Evolutionary conservation across 1,140 invertebrate genomes (phyloP).

Genomic region (Cryptotermes secundus): DNA sequence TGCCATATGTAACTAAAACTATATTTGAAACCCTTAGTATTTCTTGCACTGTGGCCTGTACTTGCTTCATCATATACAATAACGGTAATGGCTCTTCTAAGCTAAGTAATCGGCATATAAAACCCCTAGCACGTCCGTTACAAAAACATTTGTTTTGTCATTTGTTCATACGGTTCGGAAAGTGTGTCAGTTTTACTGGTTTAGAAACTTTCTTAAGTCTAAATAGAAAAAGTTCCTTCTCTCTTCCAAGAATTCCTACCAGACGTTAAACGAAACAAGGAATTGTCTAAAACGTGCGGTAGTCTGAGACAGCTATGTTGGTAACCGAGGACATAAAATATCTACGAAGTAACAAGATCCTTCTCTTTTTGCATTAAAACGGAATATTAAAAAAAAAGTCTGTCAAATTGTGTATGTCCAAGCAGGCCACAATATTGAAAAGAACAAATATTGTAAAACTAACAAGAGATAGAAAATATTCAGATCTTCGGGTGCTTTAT

Average conservation of each 20-base stretch:
- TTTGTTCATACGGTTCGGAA: neutral
- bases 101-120: neutral
- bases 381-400: no score
- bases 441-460: no score
- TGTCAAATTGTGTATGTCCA: no score
- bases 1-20: constrained; percentile 1
- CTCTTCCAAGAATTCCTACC: neutral
- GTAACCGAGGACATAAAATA: neutral
- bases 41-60: neutral
- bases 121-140: neutral
- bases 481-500: no score
- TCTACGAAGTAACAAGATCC: no score
- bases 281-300: neutral
- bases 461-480: no score
- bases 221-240: neutral
- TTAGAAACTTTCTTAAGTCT: neutral
- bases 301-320: neutral
- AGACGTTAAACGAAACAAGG: neutral
- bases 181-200: constrained; percentile 22
- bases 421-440: no score
- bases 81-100: neutral
- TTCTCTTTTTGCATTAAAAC: no score
- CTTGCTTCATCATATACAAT: neutral
- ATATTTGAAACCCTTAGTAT: neutral
- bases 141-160: neutral